Conservation (phyloP, 2,113 vertebrate genomes). For the Psilopogon haemacephalus region DNA sequence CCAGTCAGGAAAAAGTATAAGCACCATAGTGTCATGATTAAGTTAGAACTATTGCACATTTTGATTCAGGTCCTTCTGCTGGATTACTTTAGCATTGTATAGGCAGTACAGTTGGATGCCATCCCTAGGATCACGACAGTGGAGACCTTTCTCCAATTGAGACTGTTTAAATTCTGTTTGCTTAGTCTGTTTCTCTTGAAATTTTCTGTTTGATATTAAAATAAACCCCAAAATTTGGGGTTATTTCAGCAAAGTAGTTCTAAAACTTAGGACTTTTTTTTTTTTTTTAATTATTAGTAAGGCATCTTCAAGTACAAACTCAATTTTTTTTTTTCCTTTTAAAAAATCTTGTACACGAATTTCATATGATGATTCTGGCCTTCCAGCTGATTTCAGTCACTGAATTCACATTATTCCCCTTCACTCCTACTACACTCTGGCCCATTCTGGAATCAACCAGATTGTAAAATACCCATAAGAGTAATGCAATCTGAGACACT, state of each 20-base stretch:
- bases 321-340: background rate
- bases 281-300: background rate
- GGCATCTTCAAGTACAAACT: background rate
- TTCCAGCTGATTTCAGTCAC: background rate
- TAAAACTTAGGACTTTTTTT: background rate
- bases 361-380: background rate
- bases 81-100: fast-evolving
- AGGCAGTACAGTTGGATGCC: background rate
- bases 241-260: background rate
- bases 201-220: background rate
- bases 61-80: background rate
- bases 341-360: no score
- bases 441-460: fast-evolving
- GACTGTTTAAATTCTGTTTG: background rate
- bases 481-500: background rate
- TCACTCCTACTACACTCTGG: background rate
- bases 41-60: background rate
- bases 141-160: background rate
- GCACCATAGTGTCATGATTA: background rate
- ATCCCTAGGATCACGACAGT: fast-evolving
- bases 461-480: background rate
- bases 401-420: background rate
- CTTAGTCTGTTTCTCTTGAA: background rate
- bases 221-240: background rate
- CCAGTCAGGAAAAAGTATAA: background rate